phyloP scores from a whole-genome alignment of 1,140 invertebrate species.

The Heliconius melpomene region DNA sequence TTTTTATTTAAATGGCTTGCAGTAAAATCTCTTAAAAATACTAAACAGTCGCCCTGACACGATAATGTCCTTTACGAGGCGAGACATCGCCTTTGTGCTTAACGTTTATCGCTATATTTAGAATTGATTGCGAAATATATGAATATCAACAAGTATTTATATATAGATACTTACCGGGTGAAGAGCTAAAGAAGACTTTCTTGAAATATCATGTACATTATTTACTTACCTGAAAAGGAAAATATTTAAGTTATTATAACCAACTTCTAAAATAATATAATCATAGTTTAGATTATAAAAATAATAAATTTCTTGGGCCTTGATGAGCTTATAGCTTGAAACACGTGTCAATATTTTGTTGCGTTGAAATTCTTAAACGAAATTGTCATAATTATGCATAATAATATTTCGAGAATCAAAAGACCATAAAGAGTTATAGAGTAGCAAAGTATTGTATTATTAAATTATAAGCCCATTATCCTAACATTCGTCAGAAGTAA shows the following conservation, averaged over 20 bases:
- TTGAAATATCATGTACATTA: not conserved
- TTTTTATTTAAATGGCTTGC: not conserved
- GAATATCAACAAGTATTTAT: not conserved
- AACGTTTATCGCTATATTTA: constrained; percentile 10
- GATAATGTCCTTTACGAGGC: constrained; percentile 12
- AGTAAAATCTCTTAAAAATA: not conserved
- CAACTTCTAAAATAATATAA: not conserved
- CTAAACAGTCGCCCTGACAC: not conserved
- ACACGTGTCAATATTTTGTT: too few species aligned
- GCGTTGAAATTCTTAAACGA: too few species aligned
- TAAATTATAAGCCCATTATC: constrained; percentile 10
- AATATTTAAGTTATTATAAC: not conserved
- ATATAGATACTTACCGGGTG: not conserved
- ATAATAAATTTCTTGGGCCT: too few species aligned
- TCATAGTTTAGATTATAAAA: too few species aligned
- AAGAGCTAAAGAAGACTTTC: not conserved
- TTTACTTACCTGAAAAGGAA: constrained; percentile 18
- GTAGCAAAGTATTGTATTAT: not conserved
- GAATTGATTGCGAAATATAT: not conserved
- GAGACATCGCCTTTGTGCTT: not conserved
- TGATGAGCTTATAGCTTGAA: too few species aligned
- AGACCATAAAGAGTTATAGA: not conserved
- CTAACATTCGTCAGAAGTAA: not conserved
- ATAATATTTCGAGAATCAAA: not conserved
- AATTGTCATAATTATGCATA: not conserved